These are phyloP conservation scores for Porites divaricata DNA, from an alignment of 92 coral and sea anemone genomes.

Conservation along the genomic window DNA sequence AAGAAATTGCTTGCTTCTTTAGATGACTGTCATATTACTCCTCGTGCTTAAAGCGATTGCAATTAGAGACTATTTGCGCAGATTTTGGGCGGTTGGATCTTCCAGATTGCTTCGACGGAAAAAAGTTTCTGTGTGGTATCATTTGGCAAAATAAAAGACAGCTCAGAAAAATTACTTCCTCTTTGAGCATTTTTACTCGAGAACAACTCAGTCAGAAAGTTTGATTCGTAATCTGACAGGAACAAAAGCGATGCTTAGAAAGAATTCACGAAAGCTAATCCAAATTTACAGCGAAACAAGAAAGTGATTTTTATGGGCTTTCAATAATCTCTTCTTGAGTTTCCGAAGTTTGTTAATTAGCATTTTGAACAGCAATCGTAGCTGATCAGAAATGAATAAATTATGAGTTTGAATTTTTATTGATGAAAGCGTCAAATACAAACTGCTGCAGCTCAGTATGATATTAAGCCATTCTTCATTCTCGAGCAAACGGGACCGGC, in stretches of 20 bases:
- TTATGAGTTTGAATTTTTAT: conserved; percentile 74
- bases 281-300: not conserved
- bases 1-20: conserved; percentile 2
- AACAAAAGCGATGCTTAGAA: not conserved
- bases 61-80: conserved; percentile 5
- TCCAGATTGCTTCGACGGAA: conserved; percentile 2
- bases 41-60: not conserved
- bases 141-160: conserved; percentile 25
- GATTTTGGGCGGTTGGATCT: not conserved
- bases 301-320: conserved; percentile 12
- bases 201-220: not conserved
- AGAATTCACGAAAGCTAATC: too few species aligned
- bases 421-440: conserved; percentile 14
- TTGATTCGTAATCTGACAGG: not conserved
- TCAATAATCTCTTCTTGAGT: conserved; percentile 40
- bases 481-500: not conserved
- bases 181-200: not conserved
- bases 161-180: conserved; percentile 18
- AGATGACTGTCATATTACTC: conserved; percentile 1
- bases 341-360: conserved; percentile 75
- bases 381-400: conserved; percentile 82
- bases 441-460: conserved; percentile 8
- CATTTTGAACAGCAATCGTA: conserved; percentile 78
- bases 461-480: conserved; percentile 1
- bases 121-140: conserved; percentile 27